A percentile compares a stretch with the other conserved stretches of the same genome.
These are phyloP conservation scores for Cherax quadricarinatus DNA, from an alignment of 1,140 invertebrate genomes.

Conservation along the genomic window DNA sequence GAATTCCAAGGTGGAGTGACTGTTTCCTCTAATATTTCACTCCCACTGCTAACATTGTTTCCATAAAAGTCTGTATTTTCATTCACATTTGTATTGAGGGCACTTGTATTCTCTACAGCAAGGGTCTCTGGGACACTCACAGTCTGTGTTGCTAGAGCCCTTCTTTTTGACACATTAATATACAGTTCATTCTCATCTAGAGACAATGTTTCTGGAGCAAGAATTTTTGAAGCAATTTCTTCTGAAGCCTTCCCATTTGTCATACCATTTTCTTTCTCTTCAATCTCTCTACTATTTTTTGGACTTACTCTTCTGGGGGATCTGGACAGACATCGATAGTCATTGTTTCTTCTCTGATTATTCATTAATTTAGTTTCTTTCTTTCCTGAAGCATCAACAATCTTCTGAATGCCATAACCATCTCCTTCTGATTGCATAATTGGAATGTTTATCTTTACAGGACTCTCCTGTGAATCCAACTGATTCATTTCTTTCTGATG, in stretches of 20 bases:
- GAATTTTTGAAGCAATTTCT: not conserved
- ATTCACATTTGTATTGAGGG: not conserved
- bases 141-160: not conserved
- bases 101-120: not conserved
- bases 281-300: not conserved
- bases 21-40: not conserved
- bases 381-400: not conserved
- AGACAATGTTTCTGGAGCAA: slow-evolving; percentile 13
- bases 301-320: not conserved
- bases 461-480: not conserved
- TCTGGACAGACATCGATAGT: not conserved
- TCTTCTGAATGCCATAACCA: not conserved
- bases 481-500: not conserved
- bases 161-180: slow-evolving; percentile 1
- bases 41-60: not conserved
- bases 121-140: not conserved
- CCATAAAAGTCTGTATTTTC: not conserved
- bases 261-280: not conserved
- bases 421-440: not conserved
- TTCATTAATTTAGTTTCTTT: not conserved
- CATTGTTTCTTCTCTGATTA: not conserved
- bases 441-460: not conserved
- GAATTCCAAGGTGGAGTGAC: not conserved
- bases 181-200: not conserved
- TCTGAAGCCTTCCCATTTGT: not conserved